Percentiles rank a stretch among this genome's conserved stretches.
Conservation (phyloP, 2,797 vertebrate species). For the Euphonia xanthogaster region DNA sequence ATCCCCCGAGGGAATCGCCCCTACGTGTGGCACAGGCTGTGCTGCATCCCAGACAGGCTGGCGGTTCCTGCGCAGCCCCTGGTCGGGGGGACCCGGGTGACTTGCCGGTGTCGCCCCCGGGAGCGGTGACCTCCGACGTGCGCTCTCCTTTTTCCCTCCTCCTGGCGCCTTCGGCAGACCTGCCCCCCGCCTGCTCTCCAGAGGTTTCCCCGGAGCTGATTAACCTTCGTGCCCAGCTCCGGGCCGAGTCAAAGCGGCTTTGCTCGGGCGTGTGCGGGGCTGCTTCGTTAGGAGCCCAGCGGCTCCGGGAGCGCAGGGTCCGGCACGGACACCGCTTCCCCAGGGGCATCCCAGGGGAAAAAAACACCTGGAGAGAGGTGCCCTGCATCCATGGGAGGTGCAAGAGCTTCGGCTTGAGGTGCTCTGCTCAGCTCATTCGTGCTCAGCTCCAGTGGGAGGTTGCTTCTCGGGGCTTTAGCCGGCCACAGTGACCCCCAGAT, state of each 20-base stretch:
- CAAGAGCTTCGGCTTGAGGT: background rate
- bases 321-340: background rate
- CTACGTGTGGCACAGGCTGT: background rate
- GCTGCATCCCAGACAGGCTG: background rate
- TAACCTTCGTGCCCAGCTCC: background rate
- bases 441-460: accelerated
- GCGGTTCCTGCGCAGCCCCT: background rate
- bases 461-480: too few species aligned
- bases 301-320: background rate
- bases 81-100: background rate
- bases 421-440: background rate
- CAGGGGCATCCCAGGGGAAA: accelerated
- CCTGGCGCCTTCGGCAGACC: background rate
- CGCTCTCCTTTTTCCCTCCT: background rate
- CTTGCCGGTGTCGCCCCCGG: background rate
- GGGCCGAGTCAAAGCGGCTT: background rate
- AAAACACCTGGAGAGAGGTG: accelerated
- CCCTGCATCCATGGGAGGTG: accelerated
- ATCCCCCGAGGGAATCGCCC: background rate
- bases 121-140: background rate
- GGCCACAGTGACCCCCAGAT: too few species aligned
- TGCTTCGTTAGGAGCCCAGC: background rate
- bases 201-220: conserved; percentile 36
- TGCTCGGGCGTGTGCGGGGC: accelerated
- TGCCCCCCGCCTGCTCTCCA: background rate